Conservation (phyloP, 2,113 vertebrate genomes). For the Piprites chloris region DNA sequence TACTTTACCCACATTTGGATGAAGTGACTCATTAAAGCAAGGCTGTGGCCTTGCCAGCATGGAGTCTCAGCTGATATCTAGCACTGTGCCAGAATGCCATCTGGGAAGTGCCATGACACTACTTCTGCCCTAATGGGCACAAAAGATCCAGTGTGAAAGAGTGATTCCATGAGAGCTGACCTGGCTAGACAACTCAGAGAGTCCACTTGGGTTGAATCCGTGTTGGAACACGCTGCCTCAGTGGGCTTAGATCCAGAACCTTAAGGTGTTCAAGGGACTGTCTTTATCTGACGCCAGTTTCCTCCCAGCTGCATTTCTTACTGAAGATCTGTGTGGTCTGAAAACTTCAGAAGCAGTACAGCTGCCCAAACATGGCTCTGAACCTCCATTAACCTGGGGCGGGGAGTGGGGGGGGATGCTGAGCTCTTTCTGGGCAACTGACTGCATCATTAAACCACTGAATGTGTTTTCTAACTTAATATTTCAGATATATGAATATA, state of each 20-base stretch:
- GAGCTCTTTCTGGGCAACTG: neutral
- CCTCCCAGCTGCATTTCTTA: neutral
- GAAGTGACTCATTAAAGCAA: neutral
- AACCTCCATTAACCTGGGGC: neutral
- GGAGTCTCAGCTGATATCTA: neutral
- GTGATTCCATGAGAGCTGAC: neutral
- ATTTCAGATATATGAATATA: neutral
- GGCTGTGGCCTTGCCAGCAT: neutral
- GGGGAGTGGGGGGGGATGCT: accelerated
- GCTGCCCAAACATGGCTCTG: neutral
- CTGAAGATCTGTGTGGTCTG: neutral
- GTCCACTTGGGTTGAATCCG: neutral
- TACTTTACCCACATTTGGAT: neutral
- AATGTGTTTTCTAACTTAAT: neutral
- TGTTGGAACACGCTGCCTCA: neutral
- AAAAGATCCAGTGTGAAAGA: neutral
- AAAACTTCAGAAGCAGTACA: neutral
- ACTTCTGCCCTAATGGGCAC: neutral
- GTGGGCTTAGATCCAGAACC: neutral
- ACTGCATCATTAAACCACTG: neutral
- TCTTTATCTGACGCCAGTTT: neutral
- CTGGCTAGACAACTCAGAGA: neutral
- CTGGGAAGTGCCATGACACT: neutral
- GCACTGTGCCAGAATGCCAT: neutral
- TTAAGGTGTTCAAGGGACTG: neutral